These are phyloP conservation scores for Chaetophractus vellerosus DNA, from an alignment of 2,797 vertebrate species.

Conservation along the genomic window DNA sequence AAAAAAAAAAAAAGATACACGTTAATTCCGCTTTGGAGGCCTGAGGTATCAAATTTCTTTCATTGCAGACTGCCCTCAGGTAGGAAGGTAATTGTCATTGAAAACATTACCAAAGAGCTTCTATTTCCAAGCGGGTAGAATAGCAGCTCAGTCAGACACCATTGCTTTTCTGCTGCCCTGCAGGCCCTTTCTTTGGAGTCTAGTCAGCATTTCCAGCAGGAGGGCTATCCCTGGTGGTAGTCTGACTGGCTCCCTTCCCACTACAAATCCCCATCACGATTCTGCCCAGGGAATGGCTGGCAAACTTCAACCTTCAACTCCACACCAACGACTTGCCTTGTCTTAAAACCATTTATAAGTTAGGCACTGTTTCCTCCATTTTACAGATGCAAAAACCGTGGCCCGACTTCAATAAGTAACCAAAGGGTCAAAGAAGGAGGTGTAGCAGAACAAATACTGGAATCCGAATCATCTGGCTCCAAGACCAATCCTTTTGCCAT, in stretches of 20 bases:
- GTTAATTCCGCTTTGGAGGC: constrained; percentile 24
- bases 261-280: not conserved
- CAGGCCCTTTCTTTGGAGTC: not conserved
- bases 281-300: not conserved
- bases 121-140: not conserved
- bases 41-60: constrained; percentile 57
- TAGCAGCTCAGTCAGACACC: not conserved
- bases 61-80: not conserved
- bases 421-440: not conserved
- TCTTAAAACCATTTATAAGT: not conserved
- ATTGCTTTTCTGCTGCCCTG: not conserved
- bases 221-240: not conserved
- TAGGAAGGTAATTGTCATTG: constrained; percentile 45
- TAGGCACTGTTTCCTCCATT: not conserved
- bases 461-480: not conserved
- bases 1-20: not conserved
- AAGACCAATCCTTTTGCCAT: not conserved
- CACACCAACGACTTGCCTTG: not conserved
- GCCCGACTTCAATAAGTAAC: not conserved
- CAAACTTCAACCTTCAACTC: not conserved
- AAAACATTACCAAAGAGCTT: constrained; percentile 39
- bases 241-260: not conserved
- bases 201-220: not conserved
- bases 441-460: not conserved
- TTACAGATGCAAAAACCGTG: not conserved